Conservation (phyloP, 2,797 vertebrate species). For the Falco rusticolus region DNA sequence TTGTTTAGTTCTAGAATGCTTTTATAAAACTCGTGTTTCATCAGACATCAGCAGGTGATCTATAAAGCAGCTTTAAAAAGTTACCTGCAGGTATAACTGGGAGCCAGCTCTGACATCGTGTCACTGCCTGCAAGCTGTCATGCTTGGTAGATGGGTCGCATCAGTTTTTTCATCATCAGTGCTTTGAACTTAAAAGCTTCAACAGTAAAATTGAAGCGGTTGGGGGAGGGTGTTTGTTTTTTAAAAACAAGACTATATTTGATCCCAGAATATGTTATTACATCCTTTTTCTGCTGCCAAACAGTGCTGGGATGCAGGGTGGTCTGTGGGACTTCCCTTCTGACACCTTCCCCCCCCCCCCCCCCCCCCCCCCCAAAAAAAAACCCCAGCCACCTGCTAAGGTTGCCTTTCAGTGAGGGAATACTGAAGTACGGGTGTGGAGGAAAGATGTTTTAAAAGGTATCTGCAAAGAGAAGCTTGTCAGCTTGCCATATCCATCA, state of each 20-base stretch:
- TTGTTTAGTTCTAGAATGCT: not conserved
- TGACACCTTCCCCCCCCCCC: too few species aligned
- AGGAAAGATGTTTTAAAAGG: not conserved
- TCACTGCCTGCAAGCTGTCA: not conserved
- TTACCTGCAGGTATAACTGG: not conserved
- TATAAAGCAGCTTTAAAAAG: not conserved
- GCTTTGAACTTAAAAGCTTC: constrained; percentile 32
- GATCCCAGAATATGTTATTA: not conserved
- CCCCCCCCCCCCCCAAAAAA: too few species aligned
- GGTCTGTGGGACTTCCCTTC: not conserved
- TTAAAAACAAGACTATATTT: not conserved
- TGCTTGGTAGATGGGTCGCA: not conserved
- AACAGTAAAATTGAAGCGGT: not conserved
- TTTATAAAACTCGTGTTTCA: not conserved
- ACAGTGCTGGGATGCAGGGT: not conserved
- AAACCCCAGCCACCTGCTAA: not conserved
- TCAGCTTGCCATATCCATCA: not conserved
- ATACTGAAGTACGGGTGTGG: not conserved
- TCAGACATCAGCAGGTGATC: not conserved
- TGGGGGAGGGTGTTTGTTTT: not conserved
- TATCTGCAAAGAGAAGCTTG: not conserved
- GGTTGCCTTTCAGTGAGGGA: not conserved
- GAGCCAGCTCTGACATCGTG: not conserved
- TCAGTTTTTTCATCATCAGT: not conserved
- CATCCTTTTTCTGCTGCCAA: not conserved